Base-by-base conservation (phyloP, 2,888 invertebrate species). In the Spodoptera picta region DNA sequence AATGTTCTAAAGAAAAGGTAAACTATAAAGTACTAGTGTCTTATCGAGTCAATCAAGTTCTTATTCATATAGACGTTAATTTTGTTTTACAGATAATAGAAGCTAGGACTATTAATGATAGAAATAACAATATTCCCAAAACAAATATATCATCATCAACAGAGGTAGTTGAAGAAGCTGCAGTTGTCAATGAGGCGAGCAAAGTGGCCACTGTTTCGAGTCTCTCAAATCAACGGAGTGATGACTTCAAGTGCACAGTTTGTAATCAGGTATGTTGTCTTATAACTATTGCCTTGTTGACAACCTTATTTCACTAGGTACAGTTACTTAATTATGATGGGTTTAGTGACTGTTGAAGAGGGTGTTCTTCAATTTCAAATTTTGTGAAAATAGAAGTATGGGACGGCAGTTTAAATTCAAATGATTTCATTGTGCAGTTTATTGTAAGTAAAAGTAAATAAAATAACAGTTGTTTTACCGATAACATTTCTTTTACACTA, bases 41-140 rank as follows among this genome's bases (percentile, higher is more conserved):
- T 31, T 24, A 41, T 56, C 1, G 7, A 41, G 10, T 0, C n/a
- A 3, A 14, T 14, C 10, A 36, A 9, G 42, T 41, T 7, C 42
- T 36, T 50, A 63, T 49, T 11, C 27, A 27, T 27, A 3, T 27
- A 27, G 46, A 60, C 23, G 51, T 46, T 52, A 27, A 41, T 57
- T 47, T 53, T 55, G 4, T 36, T 65, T 88, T 87, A 68, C 69
- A 89, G 89, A 63, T 54, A 31, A 65, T 69, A 6, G 71, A 73
- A 44, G 63, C 50, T 31, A 56, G 10, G 42, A 56, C 41, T 48
- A 14, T 66, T 14, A 90, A 86, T 68, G 90, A 91, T 61, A 84
- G 53, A 27, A 91, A 90, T 64, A 91, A 91, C 55, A 91, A 91
- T 67, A 64, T 85, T 52, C 66, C 81, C 63, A 68, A 57, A 58